A percentile compares a stretch with the other conserved stretches of the same genome.
phyloP scores from a whole-genome alignment of 2,113 vertebrate genomes.

The Ciconia boyciana region DNA sequence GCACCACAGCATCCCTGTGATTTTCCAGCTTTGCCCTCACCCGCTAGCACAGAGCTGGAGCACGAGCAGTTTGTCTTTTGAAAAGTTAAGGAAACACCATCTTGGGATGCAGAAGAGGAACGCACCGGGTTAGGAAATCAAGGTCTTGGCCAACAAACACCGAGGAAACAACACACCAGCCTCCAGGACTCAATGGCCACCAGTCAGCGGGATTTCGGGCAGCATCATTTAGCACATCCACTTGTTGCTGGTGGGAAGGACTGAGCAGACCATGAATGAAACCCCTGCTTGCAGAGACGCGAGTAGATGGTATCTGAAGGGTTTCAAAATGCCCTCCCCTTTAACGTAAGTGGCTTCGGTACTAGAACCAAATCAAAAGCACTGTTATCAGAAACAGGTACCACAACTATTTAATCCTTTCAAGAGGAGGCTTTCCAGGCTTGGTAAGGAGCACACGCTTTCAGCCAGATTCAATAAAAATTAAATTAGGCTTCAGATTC shows the following conservation, averaged over 20 bases:
- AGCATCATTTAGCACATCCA: neutral
- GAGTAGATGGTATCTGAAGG: neutral
- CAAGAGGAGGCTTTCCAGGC: neutral
- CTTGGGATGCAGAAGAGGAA: neutral
- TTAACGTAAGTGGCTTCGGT: neutral
- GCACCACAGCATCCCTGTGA: neutral
- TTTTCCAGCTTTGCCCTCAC: neutral
- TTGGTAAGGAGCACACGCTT: neutral
- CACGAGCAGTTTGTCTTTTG: neutral
- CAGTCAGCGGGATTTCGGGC: neutral
- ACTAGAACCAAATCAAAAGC: neutral
- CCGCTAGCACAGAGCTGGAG: neutral
- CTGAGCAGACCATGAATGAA: neutral
- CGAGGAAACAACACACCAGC: neutral
- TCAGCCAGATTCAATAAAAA: neutral
- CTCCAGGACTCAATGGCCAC: neutral
- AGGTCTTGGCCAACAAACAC: neutral
- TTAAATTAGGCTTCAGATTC: neutral
- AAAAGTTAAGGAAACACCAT: neutral
- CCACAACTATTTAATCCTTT: neutral
- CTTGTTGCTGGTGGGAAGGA: neutral
- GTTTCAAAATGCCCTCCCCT: neutral
- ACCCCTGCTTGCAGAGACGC: neutral
- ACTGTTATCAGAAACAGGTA: neutral
- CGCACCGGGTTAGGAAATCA: neutral